Percentiles rank a stretch among this genome's conserved stretches.
Conservation (phyloP, 1,140 invertebrate species). For the Lasioglossum baleicum region DNA sequence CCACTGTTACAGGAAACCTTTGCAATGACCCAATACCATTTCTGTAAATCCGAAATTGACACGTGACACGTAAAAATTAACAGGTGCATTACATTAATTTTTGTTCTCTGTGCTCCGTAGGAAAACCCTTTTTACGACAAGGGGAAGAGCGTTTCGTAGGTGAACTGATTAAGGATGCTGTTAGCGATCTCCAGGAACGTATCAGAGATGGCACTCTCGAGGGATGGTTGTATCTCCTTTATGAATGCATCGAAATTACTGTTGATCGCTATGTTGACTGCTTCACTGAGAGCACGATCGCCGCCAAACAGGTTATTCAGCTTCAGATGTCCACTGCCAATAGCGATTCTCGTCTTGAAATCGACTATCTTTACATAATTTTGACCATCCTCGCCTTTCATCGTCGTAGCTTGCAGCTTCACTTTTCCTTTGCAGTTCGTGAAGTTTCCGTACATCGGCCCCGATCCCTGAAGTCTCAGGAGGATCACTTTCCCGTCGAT, state of each 20-base stretch:
- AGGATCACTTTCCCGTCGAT: constrained; percentile 83
- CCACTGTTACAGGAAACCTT: too few relatives aligned
- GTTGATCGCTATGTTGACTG: constrained; percentile 84
- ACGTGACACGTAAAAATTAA: too few relatives aligned
- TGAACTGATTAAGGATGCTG: constrained; percentile 80
- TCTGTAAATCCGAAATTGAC: too few relatives aligned
- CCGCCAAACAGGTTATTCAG: constrained; percentile 84
- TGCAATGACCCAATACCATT: too few relatives aligned
- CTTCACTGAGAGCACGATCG: constrained; percentile 79
- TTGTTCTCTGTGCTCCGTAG: not conserved
- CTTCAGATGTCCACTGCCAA: constrained; percentile 81
- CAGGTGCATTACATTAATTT: too few relatives aligned
- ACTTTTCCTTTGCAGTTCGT: constrained; percentile 81
- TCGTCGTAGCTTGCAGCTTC: constrained; percentile 75
- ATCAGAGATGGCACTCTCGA: constrained; percentile 81
- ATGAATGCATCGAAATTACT: constrained; percentile 83
- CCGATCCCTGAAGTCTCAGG: constrained; percentile 83
- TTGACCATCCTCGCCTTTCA: constrained; percentile 76
- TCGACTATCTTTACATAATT: constrained; percentile 80
- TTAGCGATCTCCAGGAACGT: constrained; percentile 82
- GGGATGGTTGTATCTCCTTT: constrained; percentile 81
- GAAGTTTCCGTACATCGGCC: constrained; percentile 83
- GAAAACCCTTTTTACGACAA: constrained; percentile 27
- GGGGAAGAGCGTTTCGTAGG: constrained; percentile 82
- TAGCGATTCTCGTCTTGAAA: constrained; percentile 80